phyloP scores from a whole-genome alignment of 2,888 invertebrate species.

The Tetranychus piercei region DNA sequence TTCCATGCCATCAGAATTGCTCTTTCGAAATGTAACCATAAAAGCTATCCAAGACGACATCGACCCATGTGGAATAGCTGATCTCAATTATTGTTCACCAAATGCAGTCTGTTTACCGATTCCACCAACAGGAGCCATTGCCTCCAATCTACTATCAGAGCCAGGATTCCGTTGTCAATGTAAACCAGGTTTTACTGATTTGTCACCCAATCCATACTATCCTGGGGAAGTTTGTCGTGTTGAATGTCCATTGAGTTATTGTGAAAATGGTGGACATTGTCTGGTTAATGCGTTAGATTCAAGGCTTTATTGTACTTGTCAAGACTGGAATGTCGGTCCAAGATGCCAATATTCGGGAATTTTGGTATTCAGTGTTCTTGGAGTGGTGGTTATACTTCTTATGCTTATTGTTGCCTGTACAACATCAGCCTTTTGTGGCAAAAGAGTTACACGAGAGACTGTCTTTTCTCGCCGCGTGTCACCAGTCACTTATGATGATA shows the following conservation, averaged over 20 bases:
- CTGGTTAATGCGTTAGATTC: background rate
- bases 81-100: slow-evolving; percentile 12
- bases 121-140: background rate
- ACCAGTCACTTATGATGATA: no score
- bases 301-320: slow-evolving; percentile 10
- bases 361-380: no score
- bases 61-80: slow-evolving; percentile 11
- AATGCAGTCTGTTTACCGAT: slow-evolving; percentile 6
- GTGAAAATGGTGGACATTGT: slow-evolving; percentile 13
- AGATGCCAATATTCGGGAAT: slow-evolving; percentile 12
- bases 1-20: background rate
- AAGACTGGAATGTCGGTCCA: slow-evolving; percentile 13
- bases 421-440: no score
- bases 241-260: slow-evolving; percentile 10
- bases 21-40: background rate
- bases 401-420: no score
- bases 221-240: slow-evolving; percentile 13
- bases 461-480: no score
- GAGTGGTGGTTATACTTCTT: no score
- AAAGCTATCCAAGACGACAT: slow-evolving; percentile 9
- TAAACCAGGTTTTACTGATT: slow-evolving; percentile 6
- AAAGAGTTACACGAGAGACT: no score
- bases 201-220: slow-evolving; percentile 4
- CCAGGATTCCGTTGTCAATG: slow-evolving; percentile 10
- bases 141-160: background rate